phyloP scores from a whole-genome alignment of 1,140 invertebrate species.

The Diabrotica undecimpunctata region DNA sequence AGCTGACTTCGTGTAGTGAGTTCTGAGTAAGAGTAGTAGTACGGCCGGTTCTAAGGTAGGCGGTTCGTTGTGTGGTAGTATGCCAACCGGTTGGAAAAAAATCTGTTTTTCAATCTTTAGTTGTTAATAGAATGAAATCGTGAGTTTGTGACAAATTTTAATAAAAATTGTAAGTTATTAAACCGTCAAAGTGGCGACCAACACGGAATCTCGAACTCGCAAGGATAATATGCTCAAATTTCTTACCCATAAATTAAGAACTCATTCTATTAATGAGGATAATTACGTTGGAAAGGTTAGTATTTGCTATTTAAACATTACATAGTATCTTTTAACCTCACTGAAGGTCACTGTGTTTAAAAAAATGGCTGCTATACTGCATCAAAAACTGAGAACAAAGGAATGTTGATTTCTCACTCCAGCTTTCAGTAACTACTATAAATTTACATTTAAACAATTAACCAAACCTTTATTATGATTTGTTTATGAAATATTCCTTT shows the following conservation, averaged over 20 bases:
- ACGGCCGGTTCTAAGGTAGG: slow-evolving; percentile 22
- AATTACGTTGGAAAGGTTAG: slow-evolving; percentile 47
- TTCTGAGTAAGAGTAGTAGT: slow-evolving; percentile 30
- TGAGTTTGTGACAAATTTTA: slow-evolving; percentile 19
- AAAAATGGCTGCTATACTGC: slow-evolving; percentile 45
- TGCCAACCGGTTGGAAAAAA: slow-evolving; percentile 19
- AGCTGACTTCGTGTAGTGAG: slow-evolving; percentile 34
- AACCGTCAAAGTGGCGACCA: slow-evolving; percentile 40
- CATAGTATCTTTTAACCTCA: slow-evolving; percentile 38
- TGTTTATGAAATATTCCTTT: too few species aligned
- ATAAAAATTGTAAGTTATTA: background rate
- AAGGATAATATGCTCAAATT: slow-evolving; percentile 70
- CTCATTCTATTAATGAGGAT: slow-evolving; percentile 76
- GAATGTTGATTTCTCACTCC: slow-evolving; percentile 35
- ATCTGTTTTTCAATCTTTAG: background rate
- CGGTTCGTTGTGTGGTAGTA: slow-evolving; percentile 22
- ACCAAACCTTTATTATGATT: too few species aligned
- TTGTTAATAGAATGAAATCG: slow-evolving; percentile 4
- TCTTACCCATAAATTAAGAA: slow-evolving; percentile 73
- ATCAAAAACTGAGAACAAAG: slow-evolving; percentile 41
- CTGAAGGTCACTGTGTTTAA: slow-evolving; percentile 45
- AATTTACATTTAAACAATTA: background rate
- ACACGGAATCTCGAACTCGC: slow-evolving; percentile 31
- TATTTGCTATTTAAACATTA: slow-evolving; percentile 28
- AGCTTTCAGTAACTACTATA: background rate